Evolutionary conservation across 2,797 vertebrate genomes (phyloP), one percentile per base, ranked within the genome.

Genomic region (Sylvia borin): DNA sequence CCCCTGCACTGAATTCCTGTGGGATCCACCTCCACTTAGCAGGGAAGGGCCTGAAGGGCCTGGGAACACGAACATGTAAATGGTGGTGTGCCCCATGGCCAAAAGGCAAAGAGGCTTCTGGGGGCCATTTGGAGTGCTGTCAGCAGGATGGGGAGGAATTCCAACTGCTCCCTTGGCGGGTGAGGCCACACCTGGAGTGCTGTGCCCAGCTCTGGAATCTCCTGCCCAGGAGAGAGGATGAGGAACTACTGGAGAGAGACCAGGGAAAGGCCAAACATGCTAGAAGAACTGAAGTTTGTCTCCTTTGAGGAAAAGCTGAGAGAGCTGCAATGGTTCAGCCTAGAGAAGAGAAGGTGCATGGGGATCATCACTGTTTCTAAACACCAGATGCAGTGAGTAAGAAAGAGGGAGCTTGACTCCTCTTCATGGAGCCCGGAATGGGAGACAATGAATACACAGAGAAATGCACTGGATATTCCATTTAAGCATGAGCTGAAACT

Each of bases 1-100:
- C 3, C 13, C 18, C 11, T n/a, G 17, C 1, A 0, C 32, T 15
- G 9, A 5, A 1, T 32, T 84, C n/a, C 61, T 47, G 36, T 45
- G 47, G 21, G 31, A 68, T 32, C 31, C 31, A 47, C 14, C 38
- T 60, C 29, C 50, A 20, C 31, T 47, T n/a, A 54, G 43, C 29
- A 17, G 34, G 27, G 22, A 55, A 67, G 29, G 17, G 9, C 19
- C 31, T 38, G 18, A 18, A 31, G 8, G 8, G 11, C 34, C 27
- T 71, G n/a, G 16, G 16, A 29, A 50, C 48, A 70, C 18, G 34
- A 71, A 75, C 55, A 47, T 43, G 45, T 17, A 58, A 64, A 34
- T 51, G 65, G 16, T 32, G 36, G 18, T 20, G 38, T 40, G 13
- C 36, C 58, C 27, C 29, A 18, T 15, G 42, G 15, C 31, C 42